Conservation (phyloP, 1,140 invertebrate genomes). For the Pissodes strobi region DNA sequence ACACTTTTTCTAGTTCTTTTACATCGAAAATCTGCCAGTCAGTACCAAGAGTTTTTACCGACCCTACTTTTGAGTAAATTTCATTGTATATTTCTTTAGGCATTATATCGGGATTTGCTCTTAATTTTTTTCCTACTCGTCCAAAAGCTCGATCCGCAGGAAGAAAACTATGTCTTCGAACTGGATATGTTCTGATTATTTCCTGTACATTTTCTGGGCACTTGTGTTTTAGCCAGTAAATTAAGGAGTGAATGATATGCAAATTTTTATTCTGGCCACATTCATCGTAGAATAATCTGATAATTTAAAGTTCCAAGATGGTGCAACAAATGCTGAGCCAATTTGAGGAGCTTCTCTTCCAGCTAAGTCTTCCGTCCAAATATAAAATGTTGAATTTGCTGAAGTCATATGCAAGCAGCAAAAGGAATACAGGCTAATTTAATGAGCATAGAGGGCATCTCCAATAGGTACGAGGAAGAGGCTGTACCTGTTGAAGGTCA, state of each 20-base stretch:
- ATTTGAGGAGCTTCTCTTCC: neutral
- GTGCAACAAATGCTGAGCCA: neutral
- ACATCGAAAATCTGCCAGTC: conserved; percentile 35
- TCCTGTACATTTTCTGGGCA: conserved; percentile 31
- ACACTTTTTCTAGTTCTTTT: conserved; percentile 34
- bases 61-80: conserved; percentile 28
- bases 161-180: conserved; percentile 47
- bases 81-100: conserved; percentile 26
- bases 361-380: conserved; percentile 1
- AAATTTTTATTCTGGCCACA: conserved; percentile 49
- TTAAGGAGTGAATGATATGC: conserved; percentile 35
- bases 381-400: conserved; percentile 9
- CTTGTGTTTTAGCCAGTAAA: conserved; percentile 38
- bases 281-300: no score
- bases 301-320: neutral
- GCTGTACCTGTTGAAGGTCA: conserved; percentile 43
- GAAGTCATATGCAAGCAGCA: conserved; percentile 19
- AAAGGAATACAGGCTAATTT: no score
- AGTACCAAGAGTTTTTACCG: conserved; percentile 28
- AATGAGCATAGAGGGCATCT: conserved; percentile 37
- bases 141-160: conserved; percentile 48
- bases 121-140: conserved; percentile 43
- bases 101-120: neutral
- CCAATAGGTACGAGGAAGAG: conserved; percentile 37
- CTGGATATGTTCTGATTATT: conserved; percentile 44